phyloP scores from a whole-genome alignment of 2,888 invertebrate genomes.

The Chrysotoxum bicinctum region DNA sequence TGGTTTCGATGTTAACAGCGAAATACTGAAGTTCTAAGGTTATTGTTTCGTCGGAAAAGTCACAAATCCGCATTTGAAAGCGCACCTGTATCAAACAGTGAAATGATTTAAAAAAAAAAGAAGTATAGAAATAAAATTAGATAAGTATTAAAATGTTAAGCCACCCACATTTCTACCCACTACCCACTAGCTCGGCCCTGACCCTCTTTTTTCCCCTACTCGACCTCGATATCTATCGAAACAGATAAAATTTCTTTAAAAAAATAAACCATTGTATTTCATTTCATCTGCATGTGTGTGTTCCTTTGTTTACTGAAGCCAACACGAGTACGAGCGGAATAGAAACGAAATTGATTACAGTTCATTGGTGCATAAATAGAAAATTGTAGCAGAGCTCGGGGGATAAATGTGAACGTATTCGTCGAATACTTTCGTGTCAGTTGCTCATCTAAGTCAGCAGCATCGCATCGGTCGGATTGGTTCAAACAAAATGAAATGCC shows the following conservation, averaged over 20 bases:
- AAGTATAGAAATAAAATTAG: too few species aligned
- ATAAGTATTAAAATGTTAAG: too few species aligned
- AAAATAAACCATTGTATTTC: constrained; percentile 29
- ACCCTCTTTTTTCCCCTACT: not conserved
- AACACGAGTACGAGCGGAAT: not conserved
- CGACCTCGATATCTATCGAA: constrained; percentile 9
- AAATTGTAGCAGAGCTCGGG: constrained; percentile 32
- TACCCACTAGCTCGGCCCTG: not conserved
- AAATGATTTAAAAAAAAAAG: too few species aligned
- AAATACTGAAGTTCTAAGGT: too few species aligned
- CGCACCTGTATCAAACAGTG: too few species aligned
- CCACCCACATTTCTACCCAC: too few species aligned
- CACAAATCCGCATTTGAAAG: too few species aligned
- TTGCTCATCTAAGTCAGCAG: constrained; percentile 9
- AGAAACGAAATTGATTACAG: constrained; percentile 73
- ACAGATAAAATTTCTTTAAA: constrained; percentile 15
- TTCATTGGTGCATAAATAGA: constrained; percentile 73
- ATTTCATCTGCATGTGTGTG: constrained; percentile 59
- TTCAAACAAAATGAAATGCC: constrained; percentile 42
- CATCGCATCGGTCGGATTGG: not conserved
- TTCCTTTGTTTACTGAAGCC: constrained; percentile 2
- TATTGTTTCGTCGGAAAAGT: too few species aligned
- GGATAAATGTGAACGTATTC: constrained; percentile 2
- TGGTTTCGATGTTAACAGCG: too few species aligned
- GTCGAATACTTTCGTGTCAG: not conserved